Conservation (phyloP, 2,113 vertebrate species). For the Speoplatyrhinus poulsoni region DNA sequence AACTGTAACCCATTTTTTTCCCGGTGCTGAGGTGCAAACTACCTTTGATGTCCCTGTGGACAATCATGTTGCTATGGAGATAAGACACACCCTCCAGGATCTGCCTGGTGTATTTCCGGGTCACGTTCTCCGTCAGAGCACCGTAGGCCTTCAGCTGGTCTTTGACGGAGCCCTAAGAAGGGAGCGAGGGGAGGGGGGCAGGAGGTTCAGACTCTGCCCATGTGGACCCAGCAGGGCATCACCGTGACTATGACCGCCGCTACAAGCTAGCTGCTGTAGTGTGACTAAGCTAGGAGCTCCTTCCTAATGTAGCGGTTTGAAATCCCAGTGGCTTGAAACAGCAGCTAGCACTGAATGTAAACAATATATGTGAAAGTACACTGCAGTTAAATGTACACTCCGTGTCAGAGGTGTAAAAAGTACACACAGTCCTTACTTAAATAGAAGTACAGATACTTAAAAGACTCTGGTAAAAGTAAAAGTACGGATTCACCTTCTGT, state of each 20-base stretch:
- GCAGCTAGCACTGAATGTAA: too few species aligned
- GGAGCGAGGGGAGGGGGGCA: slow-evolving; percentile 1
- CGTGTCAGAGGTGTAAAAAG: too few species aligned
- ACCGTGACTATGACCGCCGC: neutral
- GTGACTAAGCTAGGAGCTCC: too few species aligned
- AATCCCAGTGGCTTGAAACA: too few species aligned
- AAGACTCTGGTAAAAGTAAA: too few species aligned
- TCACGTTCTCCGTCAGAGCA: slow-evolving; percentile 92
- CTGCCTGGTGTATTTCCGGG: slow-evolving; percentile 93
- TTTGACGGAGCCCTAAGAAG: slow-evolving; percentile 88
- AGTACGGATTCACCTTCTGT: too few species aligned
- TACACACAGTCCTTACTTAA: too few species aligned
- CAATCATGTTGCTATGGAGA: slow-evolving; percentile 98
- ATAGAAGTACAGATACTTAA: too few species aligned
- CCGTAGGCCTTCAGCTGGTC: slow-evolving; percentile 95
- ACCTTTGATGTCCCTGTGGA: slow-evolving; percentile 98
- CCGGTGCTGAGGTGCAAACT: neutral
- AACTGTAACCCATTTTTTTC: neutral
- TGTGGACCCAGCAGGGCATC: neutral
- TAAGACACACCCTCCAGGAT: slow-evolving; percentile 96
- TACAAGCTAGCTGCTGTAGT: too few species aligned
- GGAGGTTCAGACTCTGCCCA: neutral
- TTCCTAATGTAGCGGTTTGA: too few species aligned
- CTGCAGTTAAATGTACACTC: too few species aligned
- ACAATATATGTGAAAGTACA: too few species aligned